Conservation (phyloP, 2,888 invertebrate species). For the Pammene fasciana region DNA sequence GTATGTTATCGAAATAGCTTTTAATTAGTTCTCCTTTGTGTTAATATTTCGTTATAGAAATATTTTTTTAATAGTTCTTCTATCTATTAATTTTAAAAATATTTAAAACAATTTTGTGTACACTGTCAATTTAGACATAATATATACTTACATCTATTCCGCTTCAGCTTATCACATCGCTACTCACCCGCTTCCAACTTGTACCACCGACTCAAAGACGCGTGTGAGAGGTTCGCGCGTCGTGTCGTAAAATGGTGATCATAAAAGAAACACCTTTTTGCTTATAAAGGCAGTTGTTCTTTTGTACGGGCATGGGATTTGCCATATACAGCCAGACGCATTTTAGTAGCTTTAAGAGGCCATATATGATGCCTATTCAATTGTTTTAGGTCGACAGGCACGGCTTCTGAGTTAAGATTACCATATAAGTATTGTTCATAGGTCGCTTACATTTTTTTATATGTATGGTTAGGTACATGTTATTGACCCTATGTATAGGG, state of each 20-base stretch:
- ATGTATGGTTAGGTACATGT: no score
- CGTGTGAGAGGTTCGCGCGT: conserved; percentile 53
- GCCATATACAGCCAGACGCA: conserved; percentile 30
- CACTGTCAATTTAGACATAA: no score
- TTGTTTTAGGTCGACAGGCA: conserved; percentile 11
- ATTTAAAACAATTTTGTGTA: no score
- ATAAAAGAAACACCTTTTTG: conserved; percentile 76
- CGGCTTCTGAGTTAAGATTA: conserved; percentile 19
- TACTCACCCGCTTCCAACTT: neutral
- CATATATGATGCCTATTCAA: conserved; percentile 34
- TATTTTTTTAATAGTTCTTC: no score
- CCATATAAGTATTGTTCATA: conserved; percentile 9
- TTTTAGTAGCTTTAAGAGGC: conserved; percentile 29
- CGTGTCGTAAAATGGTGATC: conserved; percentile 69
- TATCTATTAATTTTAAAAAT: no score
- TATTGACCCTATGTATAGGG: no score
- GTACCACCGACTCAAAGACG: conserved; percentile 47
- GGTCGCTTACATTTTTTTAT: neutral
- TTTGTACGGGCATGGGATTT: conserved; percentile 38
- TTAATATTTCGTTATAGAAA: no score
- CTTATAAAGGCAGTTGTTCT: conserved; percentile 49
- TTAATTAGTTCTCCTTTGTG: no score
- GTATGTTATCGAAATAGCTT: no score
- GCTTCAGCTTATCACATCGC: conserved; percentile 1
- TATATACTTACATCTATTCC: neutral